Evolutionary conservation across 2,888 invertebrate genomes (phyloP).

Genomic region (Calephelis perditalis): DNA sequence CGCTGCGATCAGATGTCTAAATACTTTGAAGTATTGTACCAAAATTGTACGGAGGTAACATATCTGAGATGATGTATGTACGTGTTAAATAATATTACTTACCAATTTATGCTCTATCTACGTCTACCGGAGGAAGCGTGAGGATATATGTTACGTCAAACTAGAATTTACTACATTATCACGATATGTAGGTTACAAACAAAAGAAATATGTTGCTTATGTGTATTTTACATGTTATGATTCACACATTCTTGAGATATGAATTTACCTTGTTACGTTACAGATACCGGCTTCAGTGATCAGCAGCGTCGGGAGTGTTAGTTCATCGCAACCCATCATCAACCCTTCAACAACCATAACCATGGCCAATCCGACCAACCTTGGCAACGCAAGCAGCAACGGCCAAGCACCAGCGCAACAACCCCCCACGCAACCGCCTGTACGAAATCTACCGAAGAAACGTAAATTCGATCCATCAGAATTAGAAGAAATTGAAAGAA

Average conservation of each 20-base stretch:
- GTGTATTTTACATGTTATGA: slow-evolving; percentile 15
- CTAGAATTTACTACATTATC: not conserved
- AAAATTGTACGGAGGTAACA: too few relatives aligned
- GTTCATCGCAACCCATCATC: slow-evolving; percentile 63
- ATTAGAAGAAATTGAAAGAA: slow-evolving; percentile 82
- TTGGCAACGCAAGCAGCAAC: slow-evolving; percentile 55
- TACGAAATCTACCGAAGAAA: slow-evolving; percentile 94
- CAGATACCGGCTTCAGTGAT: slow-evolving; percentile 79
- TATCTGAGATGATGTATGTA: too few relatives aligned
- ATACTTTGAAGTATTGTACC: too few relatives aligned
- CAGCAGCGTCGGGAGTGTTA: slow-evolving; percentile 78
- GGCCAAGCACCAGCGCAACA: slow-evolving; percentile 51
- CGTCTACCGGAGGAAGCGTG: too few relatives aligned
- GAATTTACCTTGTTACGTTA: slow-evolving; percentile 33
- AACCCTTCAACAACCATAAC: slow-evolving; percentile 58
- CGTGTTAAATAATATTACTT: too few relatives aligned
- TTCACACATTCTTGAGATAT: slow-evolving; percentile 14
- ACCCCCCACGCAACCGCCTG: slow-evolving; percentile 75
- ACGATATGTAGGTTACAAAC: slow-evolving; percentile 9
- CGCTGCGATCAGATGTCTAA: too few relatives aligned
- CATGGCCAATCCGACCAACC: slow-evolving; percentile 70
- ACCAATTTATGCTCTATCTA: too few relatives aligned
- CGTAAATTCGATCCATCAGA: slow-evolving; percentile 91
- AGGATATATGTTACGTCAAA: too few relatives aligned
- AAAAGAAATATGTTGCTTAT: slow-evolving; percentile 8